Conservation (phyloP, 2,797 vertebrate species). For the Acridotheres tristis region DNA sequence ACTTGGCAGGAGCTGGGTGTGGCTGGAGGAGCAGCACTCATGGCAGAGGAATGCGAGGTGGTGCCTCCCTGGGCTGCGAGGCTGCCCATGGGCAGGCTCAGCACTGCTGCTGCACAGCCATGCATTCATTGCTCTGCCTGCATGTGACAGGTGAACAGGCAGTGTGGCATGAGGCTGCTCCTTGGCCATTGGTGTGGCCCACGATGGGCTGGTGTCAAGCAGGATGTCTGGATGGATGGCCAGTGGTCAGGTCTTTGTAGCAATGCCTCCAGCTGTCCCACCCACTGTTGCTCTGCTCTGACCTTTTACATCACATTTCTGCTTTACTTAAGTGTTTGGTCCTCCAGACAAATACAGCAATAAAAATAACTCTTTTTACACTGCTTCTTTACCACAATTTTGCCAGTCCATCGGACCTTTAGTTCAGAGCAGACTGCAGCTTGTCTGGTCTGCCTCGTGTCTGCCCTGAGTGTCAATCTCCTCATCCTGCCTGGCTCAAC, state of each 20-base stretch:
- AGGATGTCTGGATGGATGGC: background rate
- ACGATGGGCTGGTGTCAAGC: background rate
- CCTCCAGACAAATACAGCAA: background rate
- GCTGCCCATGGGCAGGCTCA: background rate
- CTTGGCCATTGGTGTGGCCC: accelerated
- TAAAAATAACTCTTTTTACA: background rate
- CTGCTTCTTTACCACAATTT: background rate
- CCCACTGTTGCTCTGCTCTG: background rate
- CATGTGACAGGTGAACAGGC: background rate
- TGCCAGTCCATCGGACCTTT: background rate
- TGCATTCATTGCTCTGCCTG: background rate
- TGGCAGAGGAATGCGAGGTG: background rate
- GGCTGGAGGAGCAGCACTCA: accelerated
- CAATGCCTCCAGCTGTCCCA: background rate
- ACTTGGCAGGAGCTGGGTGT: background rate
- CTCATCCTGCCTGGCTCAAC: background rate
- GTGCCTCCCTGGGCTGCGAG: background rate
- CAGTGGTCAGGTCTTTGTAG: background rate
- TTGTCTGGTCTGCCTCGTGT: background rate
- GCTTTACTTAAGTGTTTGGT: background rate
- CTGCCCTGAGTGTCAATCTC: background rate
- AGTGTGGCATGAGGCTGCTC: background rate
- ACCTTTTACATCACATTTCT: background rate
- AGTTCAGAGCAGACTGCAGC: background rate
- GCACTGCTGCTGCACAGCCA: background rate